These are phyloP conservation scores for Xyrichtys novacula DNA, from an alignment of 2,797 vertebrate genomes.

Conservation along the genomic window DNA sequence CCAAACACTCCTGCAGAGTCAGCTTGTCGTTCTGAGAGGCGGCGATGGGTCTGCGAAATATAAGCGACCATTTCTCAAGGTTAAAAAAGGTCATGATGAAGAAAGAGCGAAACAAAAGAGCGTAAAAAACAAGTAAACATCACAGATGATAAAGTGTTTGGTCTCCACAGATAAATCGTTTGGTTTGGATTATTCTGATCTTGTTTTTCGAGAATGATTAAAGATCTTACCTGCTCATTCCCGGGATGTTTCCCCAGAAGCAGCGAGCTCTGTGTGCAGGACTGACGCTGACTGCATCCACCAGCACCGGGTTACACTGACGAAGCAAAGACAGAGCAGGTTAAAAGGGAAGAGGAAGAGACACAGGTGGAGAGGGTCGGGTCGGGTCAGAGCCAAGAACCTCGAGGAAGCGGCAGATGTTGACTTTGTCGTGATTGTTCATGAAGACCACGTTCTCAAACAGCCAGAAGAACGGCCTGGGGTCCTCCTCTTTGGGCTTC, in stretches of 20 bases:
- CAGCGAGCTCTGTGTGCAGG: constrained; percentile 92
- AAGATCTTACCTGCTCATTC: constrained; percentile 92
- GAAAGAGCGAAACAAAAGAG: not conserved
- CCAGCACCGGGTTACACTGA: constrained; percentile 95
- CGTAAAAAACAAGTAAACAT: not conserved
- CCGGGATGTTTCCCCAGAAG: constrained; percentile 97
- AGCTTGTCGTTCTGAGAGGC: constrained; percentile 89
- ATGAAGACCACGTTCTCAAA: constrained; percentile 96
- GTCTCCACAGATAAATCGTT: too few relatives aligned
- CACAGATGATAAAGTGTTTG: not conserved
- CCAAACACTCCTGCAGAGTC: constrained; percentile 90
- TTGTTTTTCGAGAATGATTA: too few relatives aligned
- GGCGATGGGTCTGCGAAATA: constrained; percentile 83
- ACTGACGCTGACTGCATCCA: constrained; percentile 92
- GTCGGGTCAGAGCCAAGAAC: too few relatives aligned
- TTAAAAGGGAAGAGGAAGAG: not conserved
- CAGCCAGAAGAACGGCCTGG: constrained; percentile 94
- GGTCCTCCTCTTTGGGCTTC: constrained; percentile 89
- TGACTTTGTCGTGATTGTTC: constrained; percentile 89
- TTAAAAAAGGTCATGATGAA: not conserved
- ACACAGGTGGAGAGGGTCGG: not conserved
- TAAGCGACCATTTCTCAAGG: not conserved
- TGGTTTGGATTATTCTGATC: too few relatives aligned
- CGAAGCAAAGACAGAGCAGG: not conserved
- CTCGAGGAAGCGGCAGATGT: constrained; percentile 96